A percentile compares a stretch with the other conserved stretches of the same genome.
phyloP scores from a whole-genome alignment of 2,797 vertebrate species.

The Coracias cyanogaster region DNA sequence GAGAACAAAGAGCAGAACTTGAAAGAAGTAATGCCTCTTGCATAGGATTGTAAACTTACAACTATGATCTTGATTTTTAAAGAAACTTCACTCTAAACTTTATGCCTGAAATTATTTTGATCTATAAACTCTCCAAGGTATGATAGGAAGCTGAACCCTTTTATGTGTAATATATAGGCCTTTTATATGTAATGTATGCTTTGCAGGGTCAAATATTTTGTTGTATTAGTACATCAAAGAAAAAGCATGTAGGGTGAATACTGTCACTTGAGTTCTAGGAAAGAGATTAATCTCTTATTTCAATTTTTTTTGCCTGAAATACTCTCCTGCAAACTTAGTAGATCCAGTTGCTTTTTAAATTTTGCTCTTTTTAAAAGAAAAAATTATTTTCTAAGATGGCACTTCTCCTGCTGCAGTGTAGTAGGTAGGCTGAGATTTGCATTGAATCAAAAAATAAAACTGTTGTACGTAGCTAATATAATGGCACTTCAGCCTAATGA shows the following conservation, averaged over 20 bases:
- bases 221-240: background rate
- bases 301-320: background rate
- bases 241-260: background rate
- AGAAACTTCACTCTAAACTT: background rate
- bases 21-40: background rate
- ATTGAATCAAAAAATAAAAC: background rate
- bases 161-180: too few relatives aligned
- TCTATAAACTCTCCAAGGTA: background rate
- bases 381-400: background rate
- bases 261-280: background rate
- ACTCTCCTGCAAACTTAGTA: background rate
- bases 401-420: background rate
- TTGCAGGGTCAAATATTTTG: background rate
- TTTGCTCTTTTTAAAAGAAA: background rate
- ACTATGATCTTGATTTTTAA: background rate
- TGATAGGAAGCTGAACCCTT: background rate
- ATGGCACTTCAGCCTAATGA: constrained; percentile 35
- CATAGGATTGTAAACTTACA: background rate
- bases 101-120: background rate
- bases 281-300: background rate
- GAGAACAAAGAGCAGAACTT: background rate
- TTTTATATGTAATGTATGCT: background rate
- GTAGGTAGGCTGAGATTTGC: background rate
- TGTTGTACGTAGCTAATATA: background rate
- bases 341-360: background rate